A percentile compares a stretch with the other conserved stretches of the same genome.
phyloP scores from a whole-genome alignment of 1,140 invertebrate genomes.

The Temnothorax nylanderi region DNA sequence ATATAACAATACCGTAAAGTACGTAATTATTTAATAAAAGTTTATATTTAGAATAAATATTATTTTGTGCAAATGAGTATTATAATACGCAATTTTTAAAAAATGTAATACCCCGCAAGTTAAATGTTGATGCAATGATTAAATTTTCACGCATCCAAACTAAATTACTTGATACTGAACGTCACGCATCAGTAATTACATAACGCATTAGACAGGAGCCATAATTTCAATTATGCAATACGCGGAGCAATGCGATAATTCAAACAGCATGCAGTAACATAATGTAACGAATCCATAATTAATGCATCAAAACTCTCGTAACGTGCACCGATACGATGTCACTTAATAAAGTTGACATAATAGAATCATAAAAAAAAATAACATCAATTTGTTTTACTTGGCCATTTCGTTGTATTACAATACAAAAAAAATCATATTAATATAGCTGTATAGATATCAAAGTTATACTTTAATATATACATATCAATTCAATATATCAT shows the following conservation, averaged over 20 bases:
- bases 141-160: slow-evolving; percentile 42
- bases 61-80: background rate
- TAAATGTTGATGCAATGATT: slow-evolving; percentile 43
- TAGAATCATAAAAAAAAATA: slow-evolving; percentile 29
- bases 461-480: background rate
- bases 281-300: slow-evolving; percentile 56
- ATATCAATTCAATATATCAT: background rate
- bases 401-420: background rate
- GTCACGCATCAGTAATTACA: slow-evolving; percentile 55
- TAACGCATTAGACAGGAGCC: slow-evolving; percentile 46
- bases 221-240: slow-evolving; percentile 63
- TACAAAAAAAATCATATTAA: background rate
- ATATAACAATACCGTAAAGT: background rate
- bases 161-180: slow-evolving; percentile 40
- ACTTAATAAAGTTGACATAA: slow-evolving; percentile 36
- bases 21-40: slow-evolving; percentile 23
- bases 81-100: background rate
- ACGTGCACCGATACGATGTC: background rate
- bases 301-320: slow-evolving; percentile 36
- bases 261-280: slow-evolving; percentile 47
- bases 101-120: background rate
- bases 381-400: background rate
- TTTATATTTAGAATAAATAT: background rate
- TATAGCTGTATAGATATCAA: background rate
- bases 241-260: slow-evolving; percentile 52